Percentiles rank a stretch among this genome's conserved stretches.
Evolutionary conservation across 2,888 invertebrate genomes (phyloP).

Genomic region (Serrognathus titanus): DNA sequence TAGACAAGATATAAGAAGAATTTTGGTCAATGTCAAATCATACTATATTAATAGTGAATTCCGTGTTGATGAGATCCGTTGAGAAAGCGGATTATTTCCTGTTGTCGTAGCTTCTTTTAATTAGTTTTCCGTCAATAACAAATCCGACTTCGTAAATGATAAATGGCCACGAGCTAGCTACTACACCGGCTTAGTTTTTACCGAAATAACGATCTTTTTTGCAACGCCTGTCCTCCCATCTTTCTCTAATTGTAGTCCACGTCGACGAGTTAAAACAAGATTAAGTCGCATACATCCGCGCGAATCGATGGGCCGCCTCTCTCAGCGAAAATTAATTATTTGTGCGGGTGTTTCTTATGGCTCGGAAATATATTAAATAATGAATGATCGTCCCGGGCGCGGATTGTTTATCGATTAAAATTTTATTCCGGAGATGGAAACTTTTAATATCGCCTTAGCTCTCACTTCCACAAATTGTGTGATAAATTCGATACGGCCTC

Average conservation of each 20-base stretch:
- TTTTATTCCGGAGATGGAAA: too few relatives aligned
- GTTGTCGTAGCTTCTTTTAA: slow-evolving; percentile 24
- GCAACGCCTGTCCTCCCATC: slow-evolving; percentile 7
- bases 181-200: slow-evolving; percentile 20
- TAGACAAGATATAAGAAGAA: too few relatives aligned
- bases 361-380: too few relatives aligned
- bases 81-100: slow-evolving; percentile 8
- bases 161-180: slow-evolving; percentile 17
- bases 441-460: too few relatives aligned
- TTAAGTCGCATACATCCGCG: slow-evolving; percentile 7
- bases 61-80: slow-evolving; percentile 7
- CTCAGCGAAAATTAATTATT: slow-evolving; percentile 10
- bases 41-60: too few relatives aligned
- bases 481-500: too few relatives aligned
- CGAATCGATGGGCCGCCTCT: slow-evolving; percentile 3
- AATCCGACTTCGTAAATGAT: slow-evolving; percentile 27
- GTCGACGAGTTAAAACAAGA: slow-evolving; percentile 10
- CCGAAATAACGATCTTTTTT: slow-evolving; percentile 23
- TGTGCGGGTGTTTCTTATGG: background rate
- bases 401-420: too few relatives aligned
- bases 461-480: too few relatives aligned
- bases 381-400: too few relatives aligned
- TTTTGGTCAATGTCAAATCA: too few relatives aligned
- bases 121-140: slow-evolving; percentile 26
- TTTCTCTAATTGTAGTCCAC: slow-evolving; percentile 14